Percentiles rank a stretch among this genome's conserved stretches.
phyloP scores from a whole-genome alignment of 2,113 vertebrate species.

The Gambusia holbrooki region DNA sequence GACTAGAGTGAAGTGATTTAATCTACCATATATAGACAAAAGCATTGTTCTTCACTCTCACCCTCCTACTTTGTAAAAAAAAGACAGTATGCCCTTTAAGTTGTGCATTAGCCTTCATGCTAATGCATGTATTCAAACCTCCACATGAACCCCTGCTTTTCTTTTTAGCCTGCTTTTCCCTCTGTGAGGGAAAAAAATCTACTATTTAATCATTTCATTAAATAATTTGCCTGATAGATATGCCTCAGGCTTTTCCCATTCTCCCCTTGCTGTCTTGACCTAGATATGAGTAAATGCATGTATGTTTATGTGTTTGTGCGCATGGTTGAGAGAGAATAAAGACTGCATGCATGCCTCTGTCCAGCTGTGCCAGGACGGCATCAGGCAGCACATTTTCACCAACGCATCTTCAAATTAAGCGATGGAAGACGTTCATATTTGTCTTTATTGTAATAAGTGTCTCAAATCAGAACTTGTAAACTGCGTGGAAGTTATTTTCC shows the following conservation, averaged over 20 bases:
- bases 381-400: not conserved
- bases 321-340: constrained; percentile 52
- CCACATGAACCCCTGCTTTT: constrained; percentile 45
- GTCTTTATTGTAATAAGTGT: not conserved
- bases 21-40: not conserved
- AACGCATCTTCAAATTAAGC: not conserved
- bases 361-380: constrained; percentile 21
- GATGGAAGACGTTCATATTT: not conserved
- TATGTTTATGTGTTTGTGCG: constrained; percentile 19
- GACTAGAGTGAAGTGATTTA: not conserved
- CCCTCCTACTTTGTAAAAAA: not conserved
- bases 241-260: constrained; percentile 75
- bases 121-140: not conserved
- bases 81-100: too few species aligned
- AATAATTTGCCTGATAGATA: constrained; percentile 81
- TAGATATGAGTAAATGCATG: constrained; percentile 54
- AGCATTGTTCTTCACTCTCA: not conserved
- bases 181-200: constrained; percentile 48
- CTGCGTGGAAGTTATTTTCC: not conserved
- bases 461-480: not conserved
- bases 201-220: constrained; percentile 76
- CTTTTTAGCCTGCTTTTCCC: constrained; percentile 46
- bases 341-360: constrained; percentile 41
- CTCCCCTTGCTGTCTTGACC: constrained; percentile 72
- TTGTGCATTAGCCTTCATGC: constrained; percentile 32